Conservation (phyloP, 2,113 vertebrate genomes). For the Neodontobutis hainanensis region DNA sequence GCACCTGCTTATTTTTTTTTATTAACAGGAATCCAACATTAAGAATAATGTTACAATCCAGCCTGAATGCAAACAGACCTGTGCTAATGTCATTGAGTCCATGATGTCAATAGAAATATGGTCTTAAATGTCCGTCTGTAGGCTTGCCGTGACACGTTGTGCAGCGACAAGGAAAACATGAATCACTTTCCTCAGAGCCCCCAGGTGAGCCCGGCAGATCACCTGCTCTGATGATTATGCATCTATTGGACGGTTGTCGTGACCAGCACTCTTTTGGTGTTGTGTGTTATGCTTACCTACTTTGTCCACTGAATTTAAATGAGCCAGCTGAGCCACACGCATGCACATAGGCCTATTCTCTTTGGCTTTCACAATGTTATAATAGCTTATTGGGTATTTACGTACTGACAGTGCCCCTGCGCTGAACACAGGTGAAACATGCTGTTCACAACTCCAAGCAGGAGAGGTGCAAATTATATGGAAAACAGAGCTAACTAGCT, state of each 20-base stretch:
- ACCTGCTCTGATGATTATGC: conserved; percentile 21
- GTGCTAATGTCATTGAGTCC: neutral
- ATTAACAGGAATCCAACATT: neutral
- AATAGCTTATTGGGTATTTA: too few species aligned
- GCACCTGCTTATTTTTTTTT: neutral
- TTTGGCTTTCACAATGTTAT: neutral
- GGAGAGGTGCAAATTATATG: too few species aligned
- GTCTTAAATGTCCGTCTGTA: neutral
- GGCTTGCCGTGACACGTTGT: neutral
- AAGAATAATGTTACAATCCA: neutral
- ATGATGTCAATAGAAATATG: neutral
- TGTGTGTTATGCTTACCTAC: conserved; percentile 2
- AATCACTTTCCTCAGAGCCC: conserved; percentile 11
- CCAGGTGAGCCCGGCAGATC: conserved; percentile 12
- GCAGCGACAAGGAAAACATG: conserved; percentile 10
- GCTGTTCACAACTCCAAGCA: too few species aligned
- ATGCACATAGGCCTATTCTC: neutral
- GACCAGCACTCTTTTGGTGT: conserved; percentile 3
- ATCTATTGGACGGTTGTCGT: conserved; percentile 29
- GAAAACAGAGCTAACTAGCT: too few species aligned
- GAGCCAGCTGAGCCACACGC: conserved; percentile 8
- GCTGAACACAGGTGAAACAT: too few species aligned
- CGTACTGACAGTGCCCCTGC: too few species aligned
- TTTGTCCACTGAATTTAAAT: conserved; percentile 33
- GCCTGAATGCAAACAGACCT: too few species aligned